phyloP scores from a whole-genome alignment of 2,113 vertebrate genomes.

The Psammodynastes pulverulentus region DNA sequence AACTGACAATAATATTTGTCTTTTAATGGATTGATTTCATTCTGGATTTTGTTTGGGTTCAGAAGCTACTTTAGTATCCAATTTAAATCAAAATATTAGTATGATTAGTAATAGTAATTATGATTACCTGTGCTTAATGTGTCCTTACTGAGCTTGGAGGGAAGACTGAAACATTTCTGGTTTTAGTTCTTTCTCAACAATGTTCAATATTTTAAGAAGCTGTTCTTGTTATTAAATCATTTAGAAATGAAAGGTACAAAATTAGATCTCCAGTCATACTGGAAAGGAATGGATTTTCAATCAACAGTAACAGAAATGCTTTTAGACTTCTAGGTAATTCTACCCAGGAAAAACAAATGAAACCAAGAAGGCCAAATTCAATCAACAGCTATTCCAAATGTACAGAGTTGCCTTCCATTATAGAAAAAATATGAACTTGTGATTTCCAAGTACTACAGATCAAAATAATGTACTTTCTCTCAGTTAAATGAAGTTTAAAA shows the following conservation, averaged over 20 bases:
- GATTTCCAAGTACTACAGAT: constrained; percentile 11
- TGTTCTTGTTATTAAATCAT: neutral
- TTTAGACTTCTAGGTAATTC: neutral
- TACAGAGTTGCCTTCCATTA: constrained; percentile 3
- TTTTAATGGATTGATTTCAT: neutral
- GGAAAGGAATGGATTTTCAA: neutral
- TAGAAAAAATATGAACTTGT: constrained; percentile 22
- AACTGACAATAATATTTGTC: neutral
- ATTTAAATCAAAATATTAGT: neutral
- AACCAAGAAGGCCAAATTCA: constrained; percentile 23
- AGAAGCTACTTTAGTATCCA: neutral
- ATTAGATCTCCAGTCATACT: neutral
- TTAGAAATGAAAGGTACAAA: neutral
- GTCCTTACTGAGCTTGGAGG: no score
- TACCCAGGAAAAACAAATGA: constrained; percentile 11
- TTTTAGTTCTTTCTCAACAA: neutral
- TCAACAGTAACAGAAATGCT: constrained; percentile 20
- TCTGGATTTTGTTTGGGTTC: neutral
- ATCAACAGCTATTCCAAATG: constrained; percentile 28
- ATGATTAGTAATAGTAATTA: neutral
- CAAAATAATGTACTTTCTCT: neutral
- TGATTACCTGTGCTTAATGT: neutral
- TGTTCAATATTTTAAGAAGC: neutral
- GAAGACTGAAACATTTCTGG: neutral
- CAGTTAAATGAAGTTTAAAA: constrained; percentile 23